These are phyloP conservation scores for Pedionomus torquatus DNA, from an alignment of 2,113 vertebrate species.

Conservation along the genomic window DNA sequence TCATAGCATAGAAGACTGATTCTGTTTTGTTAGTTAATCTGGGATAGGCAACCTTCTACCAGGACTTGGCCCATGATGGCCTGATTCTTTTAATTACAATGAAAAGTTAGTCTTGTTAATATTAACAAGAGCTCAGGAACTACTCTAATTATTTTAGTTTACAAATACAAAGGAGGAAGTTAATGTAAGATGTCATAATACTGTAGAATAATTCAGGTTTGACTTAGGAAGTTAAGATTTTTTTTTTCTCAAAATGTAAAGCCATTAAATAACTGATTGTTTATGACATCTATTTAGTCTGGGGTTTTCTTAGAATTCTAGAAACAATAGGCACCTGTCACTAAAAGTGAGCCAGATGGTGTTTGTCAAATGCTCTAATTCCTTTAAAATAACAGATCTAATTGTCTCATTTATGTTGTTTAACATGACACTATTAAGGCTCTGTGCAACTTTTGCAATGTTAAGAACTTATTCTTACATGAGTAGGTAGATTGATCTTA, in stretches of 20 bases:
- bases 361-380: neutral
- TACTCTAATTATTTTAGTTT: neutral
- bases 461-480: neutral
- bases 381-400: neutral
- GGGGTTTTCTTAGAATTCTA: neutral
- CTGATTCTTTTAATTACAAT: neutral
- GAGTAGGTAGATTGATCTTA: neutral
- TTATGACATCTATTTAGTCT: neutral
- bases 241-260: neutral
- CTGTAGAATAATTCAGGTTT: neutral
- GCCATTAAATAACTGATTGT: neutral
- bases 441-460: neutral
- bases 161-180: neutral
- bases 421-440: neutral
- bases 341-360: neutral
- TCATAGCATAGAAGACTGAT: neutral
- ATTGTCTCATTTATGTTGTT: neutral
- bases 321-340: neutral
- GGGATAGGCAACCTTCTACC: neutral
- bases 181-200: neutral
- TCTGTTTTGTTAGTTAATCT: neutral
- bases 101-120: neutral
- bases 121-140: neutral
- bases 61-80: neutral
- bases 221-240: neutral